Evolutionary conservation across 2,113 vertebrate species (phyloP), one percentile per base, ranked within the genome.

Genomic region (Tricholaema leucomelas): DNA sequence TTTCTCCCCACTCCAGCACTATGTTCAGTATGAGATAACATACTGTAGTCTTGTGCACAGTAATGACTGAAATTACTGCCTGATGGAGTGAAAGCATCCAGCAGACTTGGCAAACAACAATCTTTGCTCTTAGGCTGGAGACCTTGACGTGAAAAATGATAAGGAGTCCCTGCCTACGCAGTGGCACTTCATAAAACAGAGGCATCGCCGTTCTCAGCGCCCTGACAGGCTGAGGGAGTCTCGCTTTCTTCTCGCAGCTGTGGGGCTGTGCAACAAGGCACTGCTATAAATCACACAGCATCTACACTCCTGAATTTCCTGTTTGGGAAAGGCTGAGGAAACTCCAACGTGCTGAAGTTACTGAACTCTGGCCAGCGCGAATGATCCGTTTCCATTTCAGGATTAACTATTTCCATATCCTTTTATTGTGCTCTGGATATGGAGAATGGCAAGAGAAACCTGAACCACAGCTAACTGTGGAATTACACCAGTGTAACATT

Each of bases 351-450:
- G 48, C 63, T 71, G 60, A 83, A 82, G 61, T 46, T 82, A 79
- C 63, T 85, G 94, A 87, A 92, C 91, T 91, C 67, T 75, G 73
- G 80, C 61, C 36, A 83, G 73, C 61, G 25, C 2, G 13, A 87
- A 81, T 30, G 88, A 86, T 77, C 70, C 88, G 46, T 46, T 92
- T 94, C 69, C 58, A 35, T 91, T 84, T 80, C 2, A 3, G 61
- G 80, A 81, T 95, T 87, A 86, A 87, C 96, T 96, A 96, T 88
- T 94, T 96, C 91, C 94, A 95, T 82, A 84, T 70, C 95, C 95
- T 96, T 97, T 94, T 95, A 93, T 91, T 96, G 92, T 96, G 97
- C 96, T 97, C 95, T 95, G 96, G 97, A 94, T 85, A 95, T 83
- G 69, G 88, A 82, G 91, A 95, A 87, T 74, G 59, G 65, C 48